A percentile compares a stretch with the other conserved stretches of the same genome.
phyloP scores from a whole-genome alignment of 2,113 vertebrate genomes.

The Trogon melanurus region DNA sequence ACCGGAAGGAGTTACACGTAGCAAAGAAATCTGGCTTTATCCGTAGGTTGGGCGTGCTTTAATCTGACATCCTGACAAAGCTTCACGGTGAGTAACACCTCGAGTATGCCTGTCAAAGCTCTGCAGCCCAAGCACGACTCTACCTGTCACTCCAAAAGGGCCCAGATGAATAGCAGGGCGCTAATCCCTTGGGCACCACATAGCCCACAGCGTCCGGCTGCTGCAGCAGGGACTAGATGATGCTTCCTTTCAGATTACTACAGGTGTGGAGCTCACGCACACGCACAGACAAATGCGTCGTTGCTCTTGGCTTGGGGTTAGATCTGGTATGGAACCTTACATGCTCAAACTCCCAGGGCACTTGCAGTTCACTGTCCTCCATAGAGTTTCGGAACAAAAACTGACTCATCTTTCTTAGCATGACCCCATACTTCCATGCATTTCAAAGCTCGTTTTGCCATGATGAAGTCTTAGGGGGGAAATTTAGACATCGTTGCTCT shows the following conservation, averaged over 20 bases:
- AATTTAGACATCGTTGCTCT: neutral
- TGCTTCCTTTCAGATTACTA: conserved; percentile 17
- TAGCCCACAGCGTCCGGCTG: conserved; percentile 22
- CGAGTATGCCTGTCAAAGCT: conserved; percentile 15
- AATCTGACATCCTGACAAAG: conserved; percentile 53
- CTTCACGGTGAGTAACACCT: conserved; percentile 45
- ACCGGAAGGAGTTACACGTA: neutral
- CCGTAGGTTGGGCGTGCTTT: conserved; percentile 30
- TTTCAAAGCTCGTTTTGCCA: neutral
- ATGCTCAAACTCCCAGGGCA: neutral
- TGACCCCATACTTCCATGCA: neutral
- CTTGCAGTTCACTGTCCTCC: neutral
- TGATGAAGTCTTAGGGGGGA: neutral
- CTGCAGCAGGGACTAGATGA: neutral
- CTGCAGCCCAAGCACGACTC: neutral
- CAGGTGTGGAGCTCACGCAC: conserved; percentile 27
- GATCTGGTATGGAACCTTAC: neutral
- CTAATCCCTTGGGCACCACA: conserved; percentile 45
- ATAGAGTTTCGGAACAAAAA: neutral
- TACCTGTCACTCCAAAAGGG: conserved; percentile 41
- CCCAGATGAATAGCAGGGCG: conserved; percentile 37
- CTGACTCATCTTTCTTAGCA: neutral
- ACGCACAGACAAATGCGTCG: accelerated
- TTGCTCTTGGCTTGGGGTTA: neutral
- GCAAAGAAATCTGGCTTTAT: conserved; percentile 17